Evolutionary conservation across 1,140 invertebrate species (phyloP).

Genomic region (Ceratoteleas bidentatus): DNA sequence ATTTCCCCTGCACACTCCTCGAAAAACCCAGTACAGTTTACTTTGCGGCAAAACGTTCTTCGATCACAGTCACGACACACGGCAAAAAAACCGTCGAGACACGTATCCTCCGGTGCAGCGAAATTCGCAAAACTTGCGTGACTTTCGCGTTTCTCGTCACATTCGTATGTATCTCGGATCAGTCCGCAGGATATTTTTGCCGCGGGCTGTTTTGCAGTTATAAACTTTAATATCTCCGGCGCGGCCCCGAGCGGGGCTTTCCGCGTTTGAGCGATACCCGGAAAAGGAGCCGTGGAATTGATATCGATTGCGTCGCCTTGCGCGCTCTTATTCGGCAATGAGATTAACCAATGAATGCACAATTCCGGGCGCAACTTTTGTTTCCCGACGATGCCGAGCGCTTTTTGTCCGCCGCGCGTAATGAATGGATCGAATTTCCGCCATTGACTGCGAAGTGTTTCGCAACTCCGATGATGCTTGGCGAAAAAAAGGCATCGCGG

Average conservation of each 20-base stretch:
- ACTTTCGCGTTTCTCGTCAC: constrained; percentile 34
- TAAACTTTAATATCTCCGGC: constrained; percentile 63
- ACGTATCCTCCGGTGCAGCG: constrained; percentile 8
- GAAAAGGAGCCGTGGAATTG: constrained; percentile 41
- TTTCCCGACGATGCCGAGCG: constrained; percentile 32
- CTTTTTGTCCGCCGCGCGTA: constrained; percentile 28
- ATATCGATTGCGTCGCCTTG: constrained; percentile 63
- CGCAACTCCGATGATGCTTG: constrained; percentile 20
- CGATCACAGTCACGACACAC: background rate
- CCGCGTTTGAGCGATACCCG: constrained; percentile 40
- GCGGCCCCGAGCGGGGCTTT: constrained; percentile 31
- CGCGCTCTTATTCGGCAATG: constrained; percentile 40
- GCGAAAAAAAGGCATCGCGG: constrained; percentile 14
- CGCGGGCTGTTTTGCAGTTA: constrained; percentile 46
- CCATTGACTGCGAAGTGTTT: constrained; percentile 30
- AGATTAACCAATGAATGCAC: constrained; percentile 47
- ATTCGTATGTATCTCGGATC: constrained; percentile 41
- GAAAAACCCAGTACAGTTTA: too few species aligned
- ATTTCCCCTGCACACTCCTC: too few species aligned
- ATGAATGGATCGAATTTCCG: constrained; percentile 37
- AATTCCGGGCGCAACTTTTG: constrained; percentile 50
- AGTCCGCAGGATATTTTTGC: constrained; percentile 36
- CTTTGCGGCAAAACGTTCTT: background rate
- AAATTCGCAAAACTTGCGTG: constrained; percentile 27
- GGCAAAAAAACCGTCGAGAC: background rate